Conservation (phyloP, 2,888 invertebrate genomes). For the Agrochola litura region DNA sequence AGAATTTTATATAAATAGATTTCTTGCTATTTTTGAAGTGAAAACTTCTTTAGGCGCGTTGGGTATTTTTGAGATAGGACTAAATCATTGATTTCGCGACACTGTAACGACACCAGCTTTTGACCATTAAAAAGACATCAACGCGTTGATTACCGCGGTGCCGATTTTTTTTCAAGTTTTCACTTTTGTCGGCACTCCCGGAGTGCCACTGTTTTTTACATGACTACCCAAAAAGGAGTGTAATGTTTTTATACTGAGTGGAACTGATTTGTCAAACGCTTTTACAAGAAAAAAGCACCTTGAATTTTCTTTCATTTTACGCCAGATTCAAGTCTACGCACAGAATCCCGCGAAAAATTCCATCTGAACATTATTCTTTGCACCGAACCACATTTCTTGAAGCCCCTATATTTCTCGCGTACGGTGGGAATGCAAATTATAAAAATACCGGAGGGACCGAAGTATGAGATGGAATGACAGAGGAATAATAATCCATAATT, state of each 20-base stretch:
- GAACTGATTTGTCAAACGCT: not conserved
- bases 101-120: too few relatives aligned
- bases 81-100: too few relatives aligned
- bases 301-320: slow-evolving; percentile 7
- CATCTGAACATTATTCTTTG: slow-evolving; percentile 46
- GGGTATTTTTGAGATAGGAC: too few relatives aligned
- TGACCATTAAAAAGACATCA: too few relatives aligned
- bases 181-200: too few relatives aligned
- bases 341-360: slow-evolving; percentile 30
- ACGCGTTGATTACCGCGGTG: too few relatives aligned
- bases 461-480: slow-evolving; percentile 53
- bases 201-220: too few relatives aligned
- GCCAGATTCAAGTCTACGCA: slow-evolving; percentile 16
- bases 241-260: not conserved
- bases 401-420: slow-evolving; percentile 28
- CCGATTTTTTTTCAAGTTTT: too few relatives aligned
- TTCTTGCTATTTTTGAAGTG: too few relatives aligned
- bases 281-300: not conserved
- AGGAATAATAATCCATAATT: slow-evolving; percentile 53
- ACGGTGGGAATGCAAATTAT: slow-evolving; percentile 61
- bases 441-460: slow-evolving; percentile 52
- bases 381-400: slow-evolving; percentile 40
- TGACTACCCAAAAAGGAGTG: too few relatives aligned
- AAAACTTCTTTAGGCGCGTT: too few relatives aligned
- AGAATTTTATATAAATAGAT: too few relatives aligned